phyloP scores from a whole-genome alignment of 1,140 invertebrate species.

The Zelostemma sp. region DNA sequence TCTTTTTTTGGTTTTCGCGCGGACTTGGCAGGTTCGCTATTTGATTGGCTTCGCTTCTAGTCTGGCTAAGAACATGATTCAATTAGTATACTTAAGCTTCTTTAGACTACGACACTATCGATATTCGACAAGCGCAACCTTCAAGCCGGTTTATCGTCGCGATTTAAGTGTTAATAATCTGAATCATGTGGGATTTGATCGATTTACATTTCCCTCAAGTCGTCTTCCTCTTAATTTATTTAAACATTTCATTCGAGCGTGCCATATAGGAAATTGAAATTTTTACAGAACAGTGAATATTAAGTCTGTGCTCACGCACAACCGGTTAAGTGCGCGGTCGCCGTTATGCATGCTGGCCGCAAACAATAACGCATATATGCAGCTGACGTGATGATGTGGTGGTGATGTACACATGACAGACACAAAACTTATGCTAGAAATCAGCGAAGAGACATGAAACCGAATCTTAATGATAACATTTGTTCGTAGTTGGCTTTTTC shows the following conservation, averaged over 20 bases:
- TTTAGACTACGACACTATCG: conserved; percentile 15
- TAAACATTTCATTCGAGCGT: background rate
- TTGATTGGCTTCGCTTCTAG: conserved; percentile 47
- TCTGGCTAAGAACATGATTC: conserved; percentile 49
- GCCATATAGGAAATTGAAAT: too few relatives aligned
- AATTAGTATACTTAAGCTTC: conserved; percentile 44
- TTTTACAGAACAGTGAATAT: conserved; percentile 19
- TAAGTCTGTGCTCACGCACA: conserved; percentile 21
- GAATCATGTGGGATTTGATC: background rate
- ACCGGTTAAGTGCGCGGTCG: conserved; percentile 43
- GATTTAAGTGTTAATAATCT: background rate
- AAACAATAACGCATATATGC: conserved; percentile 55
- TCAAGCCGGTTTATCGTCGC: background rate
- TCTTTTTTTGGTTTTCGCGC: background rate
- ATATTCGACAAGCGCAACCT: conserved; percentile 1
- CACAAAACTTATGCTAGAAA: too few relatives aligned
- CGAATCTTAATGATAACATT: too few relatives aligned
- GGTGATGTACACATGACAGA: too few relatives aligned
- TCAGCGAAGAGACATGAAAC: too few relatives aligned
- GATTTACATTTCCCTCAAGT: background rate
- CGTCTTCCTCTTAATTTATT: background rate
- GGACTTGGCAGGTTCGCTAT: conserved; percentile 22
- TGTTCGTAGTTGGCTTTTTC: too few relatives aligned
- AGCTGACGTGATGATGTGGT: conserved; percentile 53
- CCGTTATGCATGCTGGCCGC: conserved; percentile 53